Base-by-base conservation (phyloP, 1,140 invertebrate species). In the Achatina immaculata region DNA sequence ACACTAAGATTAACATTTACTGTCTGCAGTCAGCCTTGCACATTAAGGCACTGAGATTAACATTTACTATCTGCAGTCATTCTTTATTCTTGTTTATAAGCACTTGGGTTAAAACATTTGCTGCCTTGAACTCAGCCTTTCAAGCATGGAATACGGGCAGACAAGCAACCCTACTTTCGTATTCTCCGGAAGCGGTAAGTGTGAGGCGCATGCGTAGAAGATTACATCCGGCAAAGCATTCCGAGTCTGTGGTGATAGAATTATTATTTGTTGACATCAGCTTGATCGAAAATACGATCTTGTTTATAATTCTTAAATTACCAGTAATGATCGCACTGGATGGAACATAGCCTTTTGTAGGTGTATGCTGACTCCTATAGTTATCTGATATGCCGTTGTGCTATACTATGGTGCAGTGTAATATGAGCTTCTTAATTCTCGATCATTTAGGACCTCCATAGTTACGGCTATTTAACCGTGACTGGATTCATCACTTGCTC, bases 221-320 rank as follows among this genome's bases (percentile, higher is more conserved):
- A 28, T 21, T 45, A 74, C 72, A 51, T 74, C 72, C 72, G 40
- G 42, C 36, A 51, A 74, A 14, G 45, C 72, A 74, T 74, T 74
- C 72, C 71, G 69, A 69, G 68, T 74, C 72, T 74, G 28, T 74
- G 72, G 72, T 51, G 72, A 74, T 62, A 34, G 31, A 6, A 62
- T 62, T 31, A 62, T 74, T 51, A 9, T 74, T 73, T 78, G 58
- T 68, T 68, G 58, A 78, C 65, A 78, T 76, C 51, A 48, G n/a
- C 19, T 40, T 28, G n/a, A 9, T 19, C 43, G 31, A 21, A 21
- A 38, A 58, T 58, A 31, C 4, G 31, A 76, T 51, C 28, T 65
- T 24, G 19, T 66, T 45, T 19, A 42, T 68, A 62, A 62, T 6
- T 31, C 16, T 62, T 28, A 31, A 31, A 9, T 4, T 28, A 62